Evolutionary conservation across 2,113 vertebrate genomes (phyloP), one percentile per base, ranked within the genome.

Genomic region (Falco punctatus): DNA sequence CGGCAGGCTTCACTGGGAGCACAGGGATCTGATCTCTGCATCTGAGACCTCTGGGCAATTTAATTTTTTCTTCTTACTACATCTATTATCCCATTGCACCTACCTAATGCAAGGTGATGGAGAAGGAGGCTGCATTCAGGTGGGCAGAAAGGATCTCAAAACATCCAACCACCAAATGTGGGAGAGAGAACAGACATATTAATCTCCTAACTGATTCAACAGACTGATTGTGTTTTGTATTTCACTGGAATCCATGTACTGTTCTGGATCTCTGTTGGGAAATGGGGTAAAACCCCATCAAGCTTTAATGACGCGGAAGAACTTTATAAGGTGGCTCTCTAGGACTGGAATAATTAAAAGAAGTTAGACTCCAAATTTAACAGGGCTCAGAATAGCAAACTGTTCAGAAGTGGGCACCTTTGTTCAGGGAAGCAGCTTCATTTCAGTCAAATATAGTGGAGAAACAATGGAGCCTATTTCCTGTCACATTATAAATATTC

Each of bases 401-500:
- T 62, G 11, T 48, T 85, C 66, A 33, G 49, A 81, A 30, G 20
- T 66, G 62, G 62, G 79, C 80, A 57, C 81, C 62, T 88, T 78
- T 77, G 71, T 82, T 40, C 94, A 75, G 66, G 55, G 17, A 49
- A 92, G 66, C 66, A 80, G 71, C 79, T 83, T 86, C 38, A 16
- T 30, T 93, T 93, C 92, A 93, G 92, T 87, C 91, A 96, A 79
- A 89, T 75, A 74, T 2, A 90, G 66, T 30, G 64, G 64, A 74
- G 79, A 88, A 92, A 96, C 88, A 96, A 90, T 70, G 79, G 42
- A 93, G 51, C 69, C 32, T 77, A 71, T 74, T 96, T 94, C 82
- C 86, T 93, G 85, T 83, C 92, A 93, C 44, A 65, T 58, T 24
- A 59, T 66, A 83, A 88, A 70, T 86, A 88, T 52, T 86, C 79